These are phyloP conservation scores for Gambusia affinis DNA, from an alignment of 2,113 vertebrate species.

Conservation along the genomic window DNA sequence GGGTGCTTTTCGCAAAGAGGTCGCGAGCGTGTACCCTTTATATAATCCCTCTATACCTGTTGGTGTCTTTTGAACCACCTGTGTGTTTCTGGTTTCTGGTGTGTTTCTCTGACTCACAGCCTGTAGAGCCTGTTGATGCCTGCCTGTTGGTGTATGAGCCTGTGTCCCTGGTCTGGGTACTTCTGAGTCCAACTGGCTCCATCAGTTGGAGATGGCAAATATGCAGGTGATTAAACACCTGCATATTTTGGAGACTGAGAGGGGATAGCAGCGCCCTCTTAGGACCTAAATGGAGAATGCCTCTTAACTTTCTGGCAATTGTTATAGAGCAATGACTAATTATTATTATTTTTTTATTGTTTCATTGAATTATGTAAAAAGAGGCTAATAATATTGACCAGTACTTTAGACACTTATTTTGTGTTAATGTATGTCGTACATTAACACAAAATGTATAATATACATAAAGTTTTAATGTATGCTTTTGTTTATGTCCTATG, in stretches of 20 bases:
- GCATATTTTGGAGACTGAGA: slow-evolving; percentile 57
- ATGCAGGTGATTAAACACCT: slow-evolving; percentile 67
- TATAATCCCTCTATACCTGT: slow-evolving; percentile 15
- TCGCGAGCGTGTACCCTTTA: slow-evolving; percentile 33
- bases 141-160: slow-evolving; percentile 31
- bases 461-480: neutral
- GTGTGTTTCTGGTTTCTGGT: slow-evolving; percentile 5
- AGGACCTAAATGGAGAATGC: slow-evolving; percentile 31
- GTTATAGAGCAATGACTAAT: slow-evolving; percentile 7
- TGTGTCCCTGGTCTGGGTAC: slow-evolving; percentile 31
- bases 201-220: slow-evolving; percentile 62
- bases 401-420: neutral
- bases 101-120: slow-evolving; percentile 1
- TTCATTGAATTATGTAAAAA: neutral
- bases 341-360: neutral
- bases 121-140: slow-evolving; percentile 24
- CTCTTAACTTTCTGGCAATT: slow-evolving; percentile 12
- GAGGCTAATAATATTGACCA: neutral
- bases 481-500: neutral
- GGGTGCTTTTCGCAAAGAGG: slow-evolving; percentile 54
- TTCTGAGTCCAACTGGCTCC: slow-evolving; percentile 41
- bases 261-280: slow-evolving; percentile 44
- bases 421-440: neutral
- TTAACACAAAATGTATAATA: too few species aligned
- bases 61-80: slow-evolving; percentile 33